Conservation (phyloP, 1,140 invertebrate genomes). For the Marisa cornuarietis region DNA sequence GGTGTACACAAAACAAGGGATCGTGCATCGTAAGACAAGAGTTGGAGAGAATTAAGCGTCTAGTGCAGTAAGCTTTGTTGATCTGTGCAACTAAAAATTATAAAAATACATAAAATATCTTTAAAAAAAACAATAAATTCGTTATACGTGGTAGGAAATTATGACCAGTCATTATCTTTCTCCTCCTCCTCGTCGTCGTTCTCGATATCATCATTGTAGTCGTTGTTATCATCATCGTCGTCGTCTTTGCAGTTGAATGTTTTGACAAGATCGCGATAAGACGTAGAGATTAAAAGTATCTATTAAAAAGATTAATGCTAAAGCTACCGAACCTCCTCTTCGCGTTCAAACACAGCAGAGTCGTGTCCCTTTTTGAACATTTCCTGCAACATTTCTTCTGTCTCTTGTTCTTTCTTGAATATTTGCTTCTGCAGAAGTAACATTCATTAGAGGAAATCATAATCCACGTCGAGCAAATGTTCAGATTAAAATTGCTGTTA, state of each 20-base stretch:
- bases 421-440: slow-evolving; percentile 36
- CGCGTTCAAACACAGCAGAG: slow-evolving; percentile 53
- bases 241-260: no score
- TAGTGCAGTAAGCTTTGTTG: background rate
- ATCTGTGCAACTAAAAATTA: background rate
- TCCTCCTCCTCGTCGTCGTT: no score
- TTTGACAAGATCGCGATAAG: no score
- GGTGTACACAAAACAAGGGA: slow-evolving; percentile 5
- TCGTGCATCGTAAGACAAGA: no score
- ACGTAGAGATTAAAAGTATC: background rate
- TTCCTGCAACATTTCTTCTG: slow-evolving; percentile 49
- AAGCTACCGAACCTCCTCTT: slow-evolving; percentile 48
- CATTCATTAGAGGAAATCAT: background rate
- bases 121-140: background rate
- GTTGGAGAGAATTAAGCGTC: background rate
- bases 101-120: background rate
- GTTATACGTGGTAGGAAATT: no score
- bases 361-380: slow-evolving; percentile 58
- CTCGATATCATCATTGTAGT: no score
- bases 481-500: background rate
- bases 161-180: no score
- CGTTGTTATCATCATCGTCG: background rate
- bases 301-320: background rate
- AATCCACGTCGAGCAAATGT: background rate
- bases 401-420: slow-evolving; percentile 36